A percentile compares a stretch with the other conserved stretches of the same genome.
Conservation (phyloP, 2,888 invertebrate genomes). For the Tenthredo amoena region DNA sequence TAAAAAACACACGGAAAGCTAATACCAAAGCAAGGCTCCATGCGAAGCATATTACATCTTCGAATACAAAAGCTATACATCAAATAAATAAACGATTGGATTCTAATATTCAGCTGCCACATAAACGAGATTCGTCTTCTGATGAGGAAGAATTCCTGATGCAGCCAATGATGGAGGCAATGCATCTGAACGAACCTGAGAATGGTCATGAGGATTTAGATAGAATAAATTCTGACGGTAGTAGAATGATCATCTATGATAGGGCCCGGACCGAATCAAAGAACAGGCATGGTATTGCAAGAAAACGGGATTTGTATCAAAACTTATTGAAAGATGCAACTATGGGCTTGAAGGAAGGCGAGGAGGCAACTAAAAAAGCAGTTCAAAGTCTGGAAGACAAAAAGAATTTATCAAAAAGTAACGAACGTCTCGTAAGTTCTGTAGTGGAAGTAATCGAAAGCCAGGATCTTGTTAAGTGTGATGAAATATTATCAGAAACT, state of each 20-base stretch:
- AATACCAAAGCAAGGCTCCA: slow-evolving; percentile 83
- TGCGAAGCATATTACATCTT: slow-evolving; percentile 80
- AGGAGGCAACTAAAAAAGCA: slow-evolving; percentile 58
- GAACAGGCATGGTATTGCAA: slow-evolving; percentile 2
- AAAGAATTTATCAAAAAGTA: slow-evolving; percentile 35
- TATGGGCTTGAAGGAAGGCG: slow-evolving; percentile 63
- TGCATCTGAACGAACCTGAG: slow-evolving; percentile 47
- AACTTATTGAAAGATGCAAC: slow-evolving; percentile 72
- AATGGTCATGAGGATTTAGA: slow-evolving; percentile 51
- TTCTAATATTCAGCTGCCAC: slow-evolving; percentile 57
- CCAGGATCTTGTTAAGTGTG: not conserved
- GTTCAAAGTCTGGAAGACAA: slow-evolving; percentile 39
- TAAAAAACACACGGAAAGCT: slow-evolving; percentile 80
- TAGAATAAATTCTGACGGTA: slow-evolving; percentile 49
- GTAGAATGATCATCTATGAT: slow-evolving; percentile 55
- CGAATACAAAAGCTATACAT: slow-evolving; percentile 87
- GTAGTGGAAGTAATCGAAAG: not conserved
- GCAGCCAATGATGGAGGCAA: slow-evolving; percentile 38
- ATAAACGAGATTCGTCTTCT: slow-evolving; percentile 60
- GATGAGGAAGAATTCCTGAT: slow-evolving; percentile 61
- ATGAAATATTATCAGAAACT: not conserved
- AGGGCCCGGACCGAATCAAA: slow-evolving; percentile 23
- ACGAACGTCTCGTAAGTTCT: not conserved
- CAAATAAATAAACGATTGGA: slow-evolving; percentile 85
- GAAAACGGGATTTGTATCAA: slow-evolving; percentile 70